Evolutionary conservation across 2,113 vertebrate genomes (phyloP).

Genomic region (Trochalopteron elliotii): DNA sequence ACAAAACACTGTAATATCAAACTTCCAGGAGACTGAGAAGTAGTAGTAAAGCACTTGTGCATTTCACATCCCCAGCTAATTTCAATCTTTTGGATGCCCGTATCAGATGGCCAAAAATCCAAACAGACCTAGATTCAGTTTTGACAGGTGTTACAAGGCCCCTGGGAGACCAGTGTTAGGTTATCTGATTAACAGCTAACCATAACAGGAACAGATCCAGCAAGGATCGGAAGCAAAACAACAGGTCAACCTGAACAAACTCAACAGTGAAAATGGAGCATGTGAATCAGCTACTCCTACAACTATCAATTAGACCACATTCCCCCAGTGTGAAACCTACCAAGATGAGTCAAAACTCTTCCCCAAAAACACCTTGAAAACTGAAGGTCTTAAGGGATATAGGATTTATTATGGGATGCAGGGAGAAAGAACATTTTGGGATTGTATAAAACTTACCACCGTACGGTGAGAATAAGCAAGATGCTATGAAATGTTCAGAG

Average conservation of each 20-base stretch:
- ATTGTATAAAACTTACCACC: background rate
- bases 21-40: background rate
- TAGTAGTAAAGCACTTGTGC: background rate
- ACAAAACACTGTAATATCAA: background rate
- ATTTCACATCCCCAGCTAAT: background rate
- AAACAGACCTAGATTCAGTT: background rate
- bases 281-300: background rate
- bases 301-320: background rate
- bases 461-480: background rate
- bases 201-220: background rate
- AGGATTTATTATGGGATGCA: background rate
- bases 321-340: background rate
- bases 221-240: background rate
- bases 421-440: background rate
- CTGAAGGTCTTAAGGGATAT: background rate
- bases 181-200: background rate
- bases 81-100: background rate
- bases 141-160: background rate
- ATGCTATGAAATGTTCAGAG: background rate
- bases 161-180: background rate
- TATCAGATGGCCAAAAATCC: background rate
- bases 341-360: background rate
- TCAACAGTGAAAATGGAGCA: background rate
- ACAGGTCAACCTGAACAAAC: background rate
- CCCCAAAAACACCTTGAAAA: background rate